Percentiles rank a stretch among this genome's conserved stretches.
Conservation (phyloP, 2,113 vertebrate species). For the Chlamydotis undulata region DNA sequence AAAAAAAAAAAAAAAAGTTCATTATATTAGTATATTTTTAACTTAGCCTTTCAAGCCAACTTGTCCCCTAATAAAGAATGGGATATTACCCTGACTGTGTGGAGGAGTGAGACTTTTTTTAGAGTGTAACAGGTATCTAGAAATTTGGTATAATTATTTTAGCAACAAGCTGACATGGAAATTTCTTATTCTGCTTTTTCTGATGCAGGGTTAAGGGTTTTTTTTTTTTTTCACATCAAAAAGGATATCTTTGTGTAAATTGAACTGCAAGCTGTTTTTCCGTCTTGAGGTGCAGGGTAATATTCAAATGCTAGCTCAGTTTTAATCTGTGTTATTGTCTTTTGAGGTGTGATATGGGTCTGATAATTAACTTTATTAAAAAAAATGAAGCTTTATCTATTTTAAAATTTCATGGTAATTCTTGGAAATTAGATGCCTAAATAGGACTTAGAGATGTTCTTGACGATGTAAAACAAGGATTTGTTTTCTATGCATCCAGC, state of each 20-base stretch:
- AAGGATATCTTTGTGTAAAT: background rate
- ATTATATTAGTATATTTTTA: background rate
- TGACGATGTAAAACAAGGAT: background rate
- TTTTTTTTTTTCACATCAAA: background rate
- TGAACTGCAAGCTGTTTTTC: background rate
- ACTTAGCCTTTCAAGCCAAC: background rate
- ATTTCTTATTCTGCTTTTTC: background rate
- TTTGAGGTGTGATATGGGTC: background rate
- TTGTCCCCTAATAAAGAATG: background rate
- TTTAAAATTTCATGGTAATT: background rate
- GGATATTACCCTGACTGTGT: background rate
- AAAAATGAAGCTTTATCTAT: background rate
- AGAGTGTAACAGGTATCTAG: background rate
- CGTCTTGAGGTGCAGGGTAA: background rate
- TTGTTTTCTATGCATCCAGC: background rate
- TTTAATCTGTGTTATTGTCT: background rate
- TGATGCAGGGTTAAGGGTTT: background rate
- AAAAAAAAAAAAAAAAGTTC: background rate
- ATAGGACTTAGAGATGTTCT: background rate
- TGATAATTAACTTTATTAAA: background rate
- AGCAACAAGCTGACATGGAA: background rate
- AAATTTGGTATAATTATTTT: background rate
- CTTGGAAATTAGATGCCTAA: background rate
- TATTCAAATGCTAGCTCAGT: background rate
- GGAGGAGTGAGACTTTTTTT: background rate